Conservation (phyloP, 92 coral and sea anemone genomes). For the Bergia puertoricense region DNA sequence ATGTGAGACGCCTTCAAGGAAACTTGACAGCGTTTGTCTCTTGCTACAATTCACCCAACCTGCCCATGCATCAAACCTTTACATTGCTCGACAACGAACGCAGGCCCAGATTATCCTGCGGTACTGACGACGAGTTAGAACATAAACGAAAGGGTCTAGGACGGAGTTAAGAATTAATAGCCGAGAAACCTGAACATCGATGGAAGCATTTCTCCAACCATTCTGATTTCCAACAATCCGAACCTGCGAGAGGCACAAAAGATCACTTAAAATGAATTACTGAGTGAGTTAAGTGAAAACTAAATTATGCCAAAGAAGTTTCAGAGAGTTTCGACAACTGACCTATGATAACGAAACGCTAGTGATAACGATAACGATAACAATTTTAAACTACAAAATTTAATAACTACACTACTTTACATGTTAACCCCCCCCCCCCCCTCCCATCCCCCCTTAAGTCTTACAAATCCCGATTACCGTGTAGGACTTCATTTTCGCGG, state of each 20-base stretch:
- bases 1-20: no score
- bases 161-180: constrained; percentile 32
- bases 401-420: no score
- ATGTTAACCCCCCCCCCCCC: no score
- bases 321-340: no score
- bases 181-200: constrained; percentile 40
- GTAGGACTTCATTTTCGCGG: no score
- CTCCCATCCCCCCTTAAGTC: no score
- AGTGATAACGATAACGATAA: no score
- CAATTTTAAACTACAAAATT: no score
- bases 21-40: no score
- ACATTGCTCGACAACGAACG: constrained; percentile 6
- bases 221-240: constrained; percentile 37
- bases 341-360: no score
- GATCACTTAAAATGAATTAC: neutral
- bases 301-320: neutral
- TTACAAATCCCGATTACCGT: no score
- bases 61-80: neutral
- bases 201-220: constrained; percentile 38
- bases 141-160: constrained; percentile 34
- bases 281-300: neutral
- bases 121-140: constrained; percentile 28
- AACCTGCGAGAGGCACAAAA: neutral
- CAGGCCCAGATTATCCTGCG: constrained; percentile 22
- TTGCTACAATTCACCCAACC: no score